Conservation (phyloP, 1,140 invertebrate genomes). For the Hormaphis cornu region DNA sequence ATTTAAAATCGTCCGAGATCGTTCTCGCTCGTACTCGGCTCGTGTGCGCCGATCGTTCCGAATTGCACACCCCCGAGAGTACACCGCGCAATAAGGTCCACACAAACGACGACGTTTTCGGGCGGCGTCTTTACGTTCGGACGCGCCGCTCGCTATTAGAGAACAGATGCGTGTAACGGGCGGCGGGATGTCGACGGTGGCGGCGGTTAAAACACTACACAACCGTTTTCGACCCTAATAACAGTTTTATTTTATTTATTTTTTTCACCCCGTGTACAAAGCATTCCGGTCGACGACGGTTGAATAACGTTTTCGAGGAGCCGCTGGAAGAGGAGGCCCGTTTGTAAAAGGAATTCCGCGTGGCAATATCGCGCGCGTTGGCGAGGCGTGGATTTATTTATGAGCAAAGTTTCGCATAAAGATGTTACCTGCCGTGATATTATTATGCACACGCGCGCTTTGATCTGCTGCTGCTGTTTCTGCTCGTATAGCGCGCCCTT, state of each 20-base stretch:
- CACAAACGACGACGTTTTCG: no score
- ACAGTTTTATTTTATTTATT: slow-evolving; percentile 19
- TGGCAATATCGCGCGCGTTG: neutral
- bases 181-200: neutral
- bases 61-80: no score
- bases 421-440: neutral
- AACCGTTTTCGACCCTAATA: slow-evolving; percentile 30
- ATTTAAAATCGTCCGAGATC: no score
- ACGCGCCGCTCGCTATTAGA: neutral
- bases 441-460: no score
- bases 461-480: no score
- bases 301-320: no score
- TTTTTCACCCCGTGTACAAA: neutral
- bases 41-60: no score
- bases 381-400: no score
- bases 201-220: no score
- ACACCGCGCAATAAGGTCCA: no score
- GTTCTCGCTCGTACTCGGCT: no score
- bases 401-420: slow-evolving; percentile 13
- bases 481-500: neutral
- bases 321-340: neutral
- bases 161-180: slow-evolving; percentile 22
- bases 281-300: no score
- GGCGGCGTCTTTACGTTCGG: slow-evolving; percentile 9
- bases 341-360: slow-evolving; percentile 4